These are phyloP conservation scores for Silurus meridionalis DNA, from an alignment of 2,113 vertebrate species.

Conservation along the genomic window DNA sequence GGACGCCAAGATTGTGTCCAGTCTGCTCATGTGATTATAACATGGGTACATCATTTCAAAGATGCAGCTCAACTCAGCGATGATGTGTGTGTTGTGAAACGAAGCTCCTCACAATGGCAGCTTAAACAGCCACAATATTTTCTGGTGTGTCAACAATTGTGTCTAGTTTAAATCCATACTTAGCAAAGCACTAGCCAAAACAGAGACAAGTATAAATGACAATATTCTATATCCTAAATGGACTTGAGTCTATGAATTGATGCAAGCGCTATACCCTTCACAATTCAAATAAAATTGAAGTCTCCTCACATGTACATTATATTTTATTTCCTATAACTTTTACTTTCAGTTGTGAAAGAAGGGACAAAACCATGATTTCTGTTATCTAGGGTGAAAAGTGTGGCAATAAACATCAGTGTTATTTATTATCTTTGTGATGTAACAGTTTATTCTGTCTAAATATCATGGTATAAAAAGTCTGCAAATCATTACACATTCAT, in stretches of 20 bases:
- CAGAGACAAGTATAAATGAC: neutral
- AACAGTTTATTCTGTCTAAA: conserved; percentile 36
- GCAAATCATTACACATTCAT: neutral
- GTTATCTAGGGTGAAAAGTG: neutral
- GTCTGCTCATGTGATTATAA: no score
- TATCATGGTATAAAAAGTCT: neutral
- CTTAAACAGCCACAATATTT: no score
- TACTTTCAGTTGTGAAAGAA: neutral
- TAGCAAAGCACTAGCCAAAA: neutral
- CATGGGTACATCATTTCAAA: no score
- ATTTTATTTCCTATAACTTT: neutral
- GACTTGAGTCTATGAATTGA: neutral
- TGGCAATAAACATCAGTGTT: neutral
- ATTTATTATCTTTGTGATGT: conserved; percentile 11
- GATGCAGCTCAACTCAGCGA: no score
- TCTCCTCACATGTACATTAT: neutral
- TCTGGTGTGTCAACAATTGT: no score
- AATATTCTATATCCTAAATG: neutral
- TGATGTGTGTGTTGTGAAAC: no score
- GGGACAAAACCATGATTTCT: neutral
- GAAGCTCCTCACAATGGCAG: no score
- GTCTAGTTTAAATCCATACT: neutral
- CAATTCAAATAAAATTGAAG: neutral
- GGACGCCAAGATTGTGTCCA: no score
- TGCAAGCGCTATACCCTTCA: neutral